Evolutionary conservation across 1,140 invertebrate genomes (phyloP), one percentile per base, ranked within the genome.

Genomic region (Drosophila erecta): DNA sequence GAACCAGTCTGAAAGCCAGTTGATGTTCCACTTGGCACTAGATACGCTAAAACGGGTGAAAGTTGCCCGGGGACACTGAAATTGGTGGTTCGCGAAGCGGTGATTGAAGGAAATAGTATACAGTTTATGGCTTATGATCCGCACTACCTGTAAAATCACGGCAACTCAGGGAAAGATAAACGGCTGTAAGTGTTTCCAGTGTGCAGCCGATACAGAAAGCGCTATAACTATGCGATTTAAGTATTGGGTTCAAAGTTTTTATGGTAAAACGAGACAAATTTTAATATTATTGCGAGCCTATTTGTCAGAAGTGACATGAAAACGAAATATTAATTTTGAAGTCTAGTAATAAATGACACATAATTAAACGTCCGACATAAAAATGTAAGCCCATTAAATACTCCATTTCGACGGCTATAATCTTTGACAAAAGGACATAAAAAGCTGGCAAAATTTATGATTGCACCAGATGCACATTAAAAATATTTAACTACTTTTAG

Each of bases 11-110:
- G 65, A 66, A 50, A 70, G 67, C 50, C 66, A 70, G 67, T 71
- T 71, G 67, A 71, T 71, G 67, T 71, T 71, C 67, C 70, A 71
- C 65, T 71, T 71, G 67, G 64, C 67, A 70, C 17, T 49, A 70
- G 66, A 56, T 57, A 69, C 61, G 49, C 49, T 69, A n/a, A 56
- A 56, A 37, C 20, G 65, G 67, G 67, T 70, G 67, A 71, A 71
- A 71, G 67, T 71, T 70, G 50, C 51, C 11, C 4, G 62, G 55
- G 49, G 49, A 41, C 7, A 41, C 2, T 5, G 50, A 70, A 40
- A 70, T 54, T 56, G 65, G n/a, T 37, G 27, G 37, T 14, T 30
- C 7, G 20, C 22, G 44, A 24, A 49, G 33, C 43, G 56, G 33
- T 59, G 46, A 69, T 69, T 30, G 62, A 35, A 24, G 62, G 17